phyloP scores from a whole-genome alignment of 1,140 invertebrate species.

The Saxidomus purpurata region DNA sequence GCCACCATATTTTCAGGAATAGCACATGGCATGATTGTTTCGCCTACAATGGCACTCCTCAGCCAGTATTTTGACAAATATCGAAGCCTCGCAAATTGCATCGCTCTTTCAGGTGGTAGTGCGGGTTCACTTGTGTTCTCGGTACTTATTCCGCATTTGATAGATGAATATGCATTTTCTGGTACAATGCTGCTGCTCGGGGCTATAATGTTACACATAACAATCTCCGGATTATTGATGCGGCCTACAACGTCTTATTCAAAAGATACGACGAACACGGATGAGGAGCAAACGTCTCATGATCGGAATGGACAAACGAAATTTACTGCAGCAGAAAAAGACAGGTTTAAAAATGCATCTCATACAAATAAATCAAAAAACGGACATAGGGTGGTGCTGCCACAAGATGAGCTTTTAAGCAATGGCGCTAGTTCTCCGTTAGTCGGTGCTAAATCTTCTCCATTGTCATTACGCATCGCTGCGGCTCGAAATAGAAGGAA shows the following conservation, averaged over 20 bases:
- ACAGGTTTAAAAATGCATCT: background rate
- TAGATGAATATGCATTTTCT: slow-evolving; percentile 16
- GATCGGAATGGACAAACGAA: background rate
- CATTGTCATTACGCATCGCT: background rate
- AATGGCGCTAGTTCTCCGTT: background rate
- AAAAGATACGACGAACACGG: background rate
- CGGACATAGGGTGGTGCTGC: background rate
- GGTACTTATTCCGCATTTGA: background rate
- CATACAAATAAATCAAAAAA: background rate
- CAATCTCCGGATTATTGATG: slow-evolving; percentile 8
- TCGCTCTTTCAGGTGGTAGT: slow-evolving; percentile 6
- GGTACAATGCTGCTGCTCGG: slow-evolving; percentile 39
- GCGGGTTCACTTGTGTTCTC: slow-evolving; percentile 28
- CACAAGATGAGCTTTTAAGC: background rate
- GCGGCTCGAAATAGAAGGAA: background rate
- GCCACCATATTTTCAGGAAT: slow-evolving; percentile 40
- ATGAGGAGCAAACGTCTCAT: background rate
- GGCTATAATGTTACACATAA: slow-evolving; percentile 13
- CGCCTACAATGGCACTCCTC: slow-evolving; percentile 23
- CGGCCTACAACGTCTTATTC: background rate
- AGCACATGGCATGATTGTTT: background rate
- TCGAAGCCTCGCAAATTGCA: slow-evolving; percentile 29
- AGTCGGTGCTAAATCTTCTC: background rate
- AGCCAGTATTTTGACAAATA: slow-evolving; percentile 41
- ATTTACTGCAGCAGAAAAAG: background rate